phyloP scores from a whole-genome alignment of 1,140 invertebrate genomes.

The Harpegnathos saltator region DNA sequence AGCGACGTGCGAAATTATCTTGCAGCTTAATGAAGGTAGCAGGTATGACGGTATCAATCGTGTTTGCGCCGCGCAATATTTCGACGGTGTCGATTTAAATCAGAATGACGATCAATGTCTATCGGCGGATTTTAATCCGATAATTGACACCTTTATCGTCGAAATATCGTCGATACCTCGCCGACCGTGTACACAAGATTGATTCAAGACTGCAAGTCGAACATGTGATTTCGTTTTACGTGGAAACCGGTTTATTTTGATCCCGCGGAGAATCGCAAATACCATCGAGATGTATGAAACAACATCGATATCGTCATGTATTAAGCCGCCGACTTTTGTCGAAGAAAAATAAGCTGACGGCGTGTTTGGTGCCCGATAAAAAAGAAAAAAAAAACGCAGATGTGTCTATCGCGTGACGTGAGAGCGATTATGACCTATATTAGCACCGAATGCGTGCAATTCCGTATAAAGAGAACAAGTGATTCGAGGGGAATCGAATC shows the following conservation, averaged over 20 bases:
- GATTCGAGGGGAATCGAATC: constrained; percentile 19
- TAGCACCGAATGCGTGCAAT: constrained; percentile 8
- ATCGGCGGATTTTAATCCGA: constrained; percentile 19
- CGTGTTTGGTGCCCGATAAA: constrained; percentile 33
- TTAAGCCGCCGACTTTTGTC: constrained; percentile 34
- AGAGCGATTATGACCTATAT: constrained; percentile 20
- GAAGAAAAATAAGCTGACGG: constrained; percentile 47
- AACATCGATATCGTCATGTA: constrained; percentile 13
- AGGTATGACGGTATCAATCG: not conserved
- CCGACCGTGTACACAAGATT: constrained; percentile 2
- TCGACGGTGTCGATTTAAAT: not conserved
- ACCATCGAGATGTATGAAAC: not conserved
- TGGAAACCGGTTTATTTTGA: constrained; percentile 62
- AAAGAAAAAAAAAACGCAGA: constrained; percentile 36
- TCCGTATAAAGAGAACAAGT: not conserved
- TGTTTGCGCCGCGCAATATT: not conserved
- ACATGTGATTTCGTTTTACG: constrained; percentile 23
- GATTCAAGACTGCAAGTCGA: constrained; percentile 24
- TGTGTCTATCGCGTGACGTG: not conserved
- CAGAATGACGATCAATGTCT: not conserved
- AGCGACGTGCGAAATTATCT: constrained; percentile 31
- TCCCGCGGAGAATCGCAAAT: constrained; percentile 26
- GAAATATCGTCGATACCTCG: constrained; percentile 16
- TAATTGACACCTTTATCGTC: constrained; percentile 12
- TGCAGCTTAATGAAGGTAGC: constrained; percentile 9